phyloP scores from a whole-genome alignment of 1,140 invertebrate genomes.

The Liolophura sinensis region DNA sequence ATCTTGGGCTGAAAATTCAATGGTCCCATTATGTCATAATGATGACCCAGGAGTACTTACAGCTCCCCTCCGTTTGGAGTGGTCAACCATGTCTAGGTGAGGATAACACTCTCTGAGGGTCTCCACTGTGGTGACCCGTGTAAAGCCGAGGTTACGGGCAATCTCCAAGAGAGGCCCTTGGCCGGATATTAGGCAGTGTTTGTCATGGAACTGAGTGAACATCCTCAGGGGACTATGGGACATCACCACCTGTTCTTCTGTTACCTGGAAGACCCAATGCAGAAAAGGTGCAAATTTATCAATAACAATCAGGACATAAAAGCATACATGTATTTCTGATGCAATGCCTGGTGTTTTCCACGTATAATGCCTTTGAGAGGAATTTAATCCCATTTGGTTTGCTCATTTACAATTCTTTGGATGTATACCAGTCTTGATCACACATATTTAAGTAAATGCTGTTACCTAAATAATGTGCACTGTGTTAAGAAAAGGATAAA shows the following conservation, averaged over 20 bases:
- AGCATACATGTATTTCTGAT: too few species aligned
- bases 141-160: constrained; percentile 70
- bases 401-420: too few species aligned
- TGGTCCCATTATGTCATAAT: neutral
- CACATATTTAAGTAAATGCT: too few species aligned
- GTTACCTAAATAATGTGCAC: too few species aligned
- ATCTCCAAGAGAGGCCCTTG: constrained; percentile 71
- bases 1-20: neutral
- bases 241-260: constrained; percentile 72
- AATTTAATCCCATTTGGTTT: too few species aligned
- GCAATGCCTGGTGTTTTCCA: too few species aligned
- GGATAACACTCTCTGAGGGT: constrained; percentile 68
- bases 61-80: constrained; percentile 62
- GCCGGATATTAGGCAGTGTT: constrained; percentile 71
- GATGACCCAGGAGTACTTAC: too few species aligned
- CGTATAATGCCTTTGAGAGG: too few species aligned
- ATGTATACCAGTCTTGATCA: too few species aligned
- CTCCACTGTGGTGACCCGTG: constrained; percentile 68
- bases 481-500: too few species aligned
- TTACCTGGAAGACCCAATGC: constrained; percentile 49
- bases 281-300: neutral
- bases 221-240: constrained; percentile 72
- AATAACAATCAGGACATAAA: too few species aligned
- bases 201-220: constrained; percentile 69
- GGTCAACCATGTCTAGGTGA: constrained; percentile 71